phyloP scores from a whole-genome alignment of 2,113 vertebrate genomes.

The Marmota monax region DNA sequence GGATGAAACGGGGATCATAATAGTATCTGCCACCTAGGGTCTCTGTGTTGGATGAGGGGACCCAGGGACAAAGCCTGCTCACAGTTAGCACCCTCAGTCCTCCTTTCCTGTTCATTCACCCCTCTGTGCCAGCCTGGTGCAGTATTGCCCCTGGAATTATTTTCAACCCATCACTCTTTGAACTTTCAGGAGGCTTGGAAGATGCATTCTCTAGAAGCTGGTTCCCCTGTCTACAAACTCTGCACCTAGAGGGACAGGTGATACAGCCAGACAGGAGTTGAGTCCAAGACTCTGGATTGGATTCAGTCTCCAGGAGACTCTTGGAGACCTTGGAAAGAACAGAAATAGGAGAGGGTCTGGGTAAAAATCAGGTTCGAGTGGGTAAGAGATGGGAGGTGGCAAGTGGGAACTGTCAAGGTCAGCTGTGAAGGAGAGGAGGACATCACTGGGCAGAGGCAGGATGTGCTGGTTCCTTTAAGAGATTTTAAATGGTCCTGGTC shows the following conservation, averaged over 20 bases:
- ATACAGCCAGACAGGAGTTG: too few relatives aligned
- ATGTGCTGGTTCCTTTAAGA: conserved; percentile 59
- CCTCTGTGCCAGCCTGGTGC: fast-evolving
- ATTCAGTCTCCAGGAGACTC: neutral
- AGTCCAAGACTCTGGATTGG: neutral
- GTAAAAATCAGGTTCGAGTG: neutral
- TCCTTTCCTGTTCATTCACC: neutral
- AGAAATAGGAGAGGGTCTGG: neutral
- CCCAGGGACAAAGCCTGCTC: neutral
- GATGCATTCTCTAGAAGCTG: neutral
- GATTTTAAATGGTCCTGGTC: conserved; percentile 32
- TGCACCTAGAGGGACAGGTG: neutral
- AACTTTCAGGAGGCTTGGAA: neutral
- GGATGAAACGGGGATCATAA: neutral
- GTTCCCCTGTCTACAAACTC: neutral
- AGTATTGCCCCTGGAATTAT: neutral
- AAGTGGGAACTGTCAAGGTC: neutral
- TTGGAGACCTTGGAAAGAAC: neutral
- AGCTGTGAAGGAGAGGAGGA: neutral
- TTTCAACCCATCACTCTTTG: neutral
- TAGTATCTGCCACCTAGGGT: neutral
- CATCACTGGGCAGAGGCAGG: neutral
- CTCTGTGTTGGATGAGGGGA: neutral
- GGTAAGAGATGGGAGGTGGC: neutral
- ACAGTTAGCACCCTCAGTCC: fast-evolving